phyloP scores from a whole-genome alignment of 1,140 invertebrate species.

The Phymorhynchus buccinoides region DNA sequence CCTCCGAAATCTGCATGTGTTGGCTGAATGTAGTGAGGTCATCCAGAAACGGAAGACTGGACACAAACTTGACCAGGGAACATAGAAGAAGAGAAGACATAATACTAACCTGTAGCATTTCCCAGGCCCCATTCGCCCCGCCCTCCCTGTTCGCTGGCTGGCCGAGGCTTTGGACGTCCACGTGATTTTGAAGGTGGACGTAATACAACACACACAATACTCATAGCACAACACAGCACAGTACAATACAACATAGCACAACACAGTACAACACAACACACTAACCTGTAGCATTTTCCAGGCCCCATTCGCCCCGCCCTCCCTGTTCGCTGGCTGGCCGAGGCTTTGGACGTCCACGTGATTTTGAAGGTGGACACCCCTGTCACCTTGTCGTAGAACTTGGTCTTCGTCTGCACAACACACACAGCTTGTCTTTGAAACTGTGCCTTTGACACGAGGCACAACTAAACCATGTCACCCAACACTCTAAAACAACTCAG shows the following conservation, averaged over 20 bases:
- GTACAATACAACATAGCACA: too few species aligned
- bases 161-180: constrained; percentile 96
- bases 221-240: too few species aligned
- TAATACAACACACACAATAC: too few species aligned
- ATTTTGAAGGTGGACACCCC: constrained; percentile 93
- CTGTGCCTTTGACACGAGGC: too few species aligned
- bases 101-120: constrained; percentile 88
- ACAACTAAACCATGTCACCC: too few species aligned
- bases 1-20: too few species aligned
- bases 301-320: constrained; percentile 89
- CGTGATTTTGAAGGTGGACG: constrained; percentile 87
- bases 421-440: not conserved
- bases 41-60: too few species aligned
- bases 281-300: constrained; percentile 91
- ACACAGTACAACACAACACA: too few species aligned
- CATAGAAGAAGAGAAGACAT: not conserved
- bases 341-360: constrained; percentile 92
- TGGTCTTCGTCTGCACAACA: constrained; percentile 71
- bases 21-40: too few species aligned
- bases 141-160: constrained; percentile 92
- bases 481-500: too few species aligned
- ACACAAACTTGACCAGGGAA: too few species aligned
- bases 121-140: constrained; percentile 89
- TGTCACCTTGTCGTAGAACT: constrained; percentile 82
- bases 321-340: constrained; percentile 93